Evolutionary conservation across 2,797 vertebrate species (phyloP), one percentile per base, ranked within the genome.

Genomic region (Neopelma chrysocephalum): DNA sequence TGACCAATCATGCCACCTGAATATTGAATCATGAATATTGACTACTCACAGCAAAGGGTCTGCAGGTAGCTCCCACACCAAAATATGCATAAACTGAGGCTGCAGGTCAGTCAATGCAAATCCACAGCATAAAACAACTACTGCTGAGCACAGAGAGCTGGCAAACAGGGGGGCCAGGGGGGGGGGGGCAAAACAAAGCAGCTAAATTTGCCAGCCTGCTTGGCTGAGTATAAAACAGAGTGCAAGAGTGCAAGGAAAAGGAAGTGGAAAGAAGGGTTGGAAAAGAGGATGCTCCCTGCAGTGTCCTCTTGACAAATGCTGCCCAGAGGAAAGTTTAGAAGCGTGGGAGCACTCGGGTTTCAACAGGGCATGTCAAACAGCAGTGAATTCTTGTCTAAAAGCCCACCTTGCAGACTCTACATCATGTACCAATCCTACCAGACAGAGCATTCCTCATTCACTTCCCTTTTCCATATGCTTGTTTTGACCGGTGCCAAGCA

Each of bases 1-100:
- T 96, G 96, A 97, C 94, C 91, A 96, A 87, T 96, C 92, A 51
- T 84, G 87, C 89, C 92, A 73, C 86, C 79, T 1, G 16, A 96
- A 91, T 94, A 95, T 96, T 1, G 62, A 97, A 92, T 94, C 77
- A 58, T 79, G 91, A 90, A 75, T 92, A 97, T 96, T 89, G 94
- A 95, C 77, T 94, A 4, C 82, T 80, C n/a, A 6, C 53, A 82
- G 90, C 42, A 53, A 70, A 91, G 43, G 12, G 20, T 71, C 75
- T 79, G 61, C 65, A 91, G 60, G 72, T 42, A 73, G 87, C 78
- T 95, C 66, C 62, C 77, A 54, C 75, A 84, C 38, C 32, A 65
- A 90, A 82, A 75, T 43, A 69, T 0, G 0, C 61, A 89, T n/a
- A 73, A 82, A 85, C 38, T 4, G n/a, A 78, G 53, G 71, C 81